Evolutionary conservation across 2,888 invertebrate species (phyloP).

Genomic region (Drosophila flavopinicola): DNA sequence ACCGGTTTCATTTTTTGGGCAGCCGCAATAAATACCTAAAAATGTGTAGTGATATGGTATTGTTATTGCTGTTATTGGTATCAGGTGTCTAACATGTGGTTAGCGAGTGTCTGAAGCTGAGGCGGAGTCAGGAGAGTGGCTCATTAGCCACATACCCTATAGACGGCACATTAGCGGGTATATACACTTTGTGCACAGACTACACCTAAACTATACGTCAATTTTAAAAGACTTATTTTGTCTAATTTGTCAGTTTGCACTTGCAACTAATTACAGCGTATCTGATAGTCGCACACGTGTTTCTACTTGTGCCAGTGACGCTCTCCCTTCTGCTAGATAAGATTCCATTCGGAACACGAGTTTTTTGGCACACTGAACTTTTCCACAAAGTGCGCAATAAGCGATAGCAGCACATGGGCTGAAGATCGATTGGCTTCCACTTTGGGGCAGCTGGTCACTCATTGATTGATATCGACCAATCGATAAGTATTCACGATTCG

Average conservation of each 20-base stretch:
- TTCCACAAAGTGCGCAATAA: slow-evolving; percentile 46
- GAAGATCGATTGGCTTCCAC: slow-evolving; percentile 37
- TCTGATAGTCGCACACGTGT: slow-evolving; percentile 1
- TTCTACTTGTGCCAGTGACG: slow-evolving; percentile 19
- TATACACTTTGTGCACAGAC: neutral
- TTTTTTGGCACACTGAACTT: slow-evolving; percentile 71
- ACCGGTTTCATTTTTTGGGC: slow-evolving; percentile 48
- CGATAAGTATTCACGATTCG: slow-evolving; percentile 51
- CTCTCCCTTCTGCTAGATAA: slow-evolving; percentile 38
- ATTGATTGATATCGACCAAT: slow-evolving; percentile 13
- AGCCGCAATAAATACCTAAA: slow-evolving; percentile 37
- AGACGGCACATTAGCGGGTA: neutral
- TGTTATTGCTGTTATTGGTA: slow-evolving; percentile 31
- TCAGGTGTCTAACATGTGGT: slow-evolving; percentile 72
- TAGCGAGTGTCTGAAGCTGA: slow-evolving; percentile 63
- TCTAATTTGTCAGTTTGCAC: neutral
- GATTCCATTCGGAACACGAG: slow-evolving; percentile 17
- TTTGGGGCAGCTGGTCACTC: slow-evolving; percentile 18
- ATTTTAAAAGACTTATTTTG: neutral
- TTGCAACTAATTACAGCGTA: slow-evolving; percentile 17
- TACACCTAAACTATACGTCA: neutral
- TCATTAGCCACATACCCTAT: slow-evolving; percentile 22
- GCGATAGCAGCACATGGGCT: slow-evolving; percentile 13
- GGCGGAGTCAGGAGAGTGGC: slow-evolving; percentile 31
- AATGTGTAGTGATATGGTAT: slow-evolving; percentile 42